These are phyloP conservation scores for Cephus rjabovi DNA, from an alignment of 2,888 invertebrate species.

Conservation along the genomic window DNA sequence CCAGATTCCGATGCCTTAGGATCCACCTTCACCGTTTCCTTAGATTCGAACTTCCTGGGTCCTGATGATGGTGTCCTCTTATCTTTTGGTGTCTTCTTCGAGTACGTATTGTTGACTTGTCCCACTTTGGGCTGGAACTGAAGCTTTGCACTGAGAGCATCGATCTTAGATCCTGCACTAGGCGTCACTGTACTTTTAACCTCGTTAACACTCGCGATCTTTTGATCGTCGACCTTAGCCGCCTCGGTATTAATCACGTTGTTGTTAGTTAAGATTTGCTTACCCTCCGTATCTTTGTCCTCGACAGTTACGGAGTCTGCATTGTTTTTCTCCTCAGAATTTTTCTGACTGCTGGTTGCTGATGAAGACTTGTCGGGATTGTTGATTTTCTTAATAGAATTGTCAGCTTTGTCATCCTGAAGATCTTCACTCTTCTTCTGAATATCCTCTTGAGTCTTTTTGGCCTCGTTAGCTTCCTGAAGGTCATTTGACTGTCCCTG, in stretches of 20 bases:
- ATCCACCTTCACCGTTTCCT: conserved; percentile 13
- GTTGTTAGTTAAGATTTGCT: conserved; percentile 21
- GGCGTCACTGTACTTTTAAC: conserved; percentile 10
- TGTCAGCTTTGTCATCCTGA: neutral
- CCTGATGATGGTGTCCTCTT: conserved; percentile 39
- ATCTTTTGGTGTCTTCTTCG: conserved; percentile 54
- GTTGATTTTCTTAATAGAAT: neutral
- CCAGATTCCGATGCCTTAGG: conserved; percentile 12
- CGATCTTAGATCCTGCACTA: conserved; percentile 58
- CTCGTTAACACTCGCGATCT: conserved; percentile 4
- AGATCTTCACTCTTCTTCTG: neutral
- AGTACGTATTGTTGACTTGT: conserved; percentile 55
- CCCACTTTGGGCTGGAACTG: conserved; percentile 62
- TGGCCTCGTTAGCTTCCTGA: neutral
- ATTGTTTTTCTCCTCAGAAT: neutral
- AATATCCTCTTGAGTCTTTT: neutral
- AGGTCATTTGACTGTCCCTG: neutral
- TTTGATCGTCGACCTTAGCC: conserved; percentile 25
- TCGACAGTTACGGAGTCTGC: neutral
- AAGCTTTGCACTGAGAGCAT: conserved; percentile 59
- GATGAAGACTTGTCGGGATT: neutral
- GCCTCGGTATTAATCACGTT: conserved; percentile 20
- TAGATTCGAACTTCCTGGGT: conserved; percentile 43
- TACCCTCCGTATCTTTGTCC: conserved; percentile 9
- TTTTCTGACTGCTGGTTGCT: neutral